These are phyloP conservation scores for Helicoverpa armigera DNA, from an alignment of 1,140 invertebrate genomes.

Conservation along the genomic window DNA sequence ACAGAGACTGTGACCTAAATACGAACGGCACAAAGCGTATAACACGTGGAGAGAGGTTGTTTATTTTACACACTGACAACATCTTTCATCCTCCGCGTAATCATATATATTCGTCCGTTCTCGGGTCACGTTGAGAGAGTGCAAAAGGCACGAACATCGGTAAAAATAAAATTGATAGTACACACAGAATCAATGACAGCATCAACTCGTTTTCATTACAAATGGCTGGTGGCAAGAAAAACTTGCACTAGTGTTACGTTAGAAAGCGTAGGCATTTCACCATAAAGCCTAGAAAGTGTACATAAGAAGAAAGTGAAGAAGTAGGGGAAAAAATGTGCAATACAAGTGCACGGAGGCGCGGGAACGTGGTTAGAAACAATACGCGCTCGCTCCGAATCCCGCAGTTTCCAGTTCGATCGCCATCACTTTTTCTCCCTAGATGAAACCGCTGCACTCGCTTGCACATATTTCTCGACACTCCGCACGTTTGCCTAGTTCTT, in stretches of 20 bases:
- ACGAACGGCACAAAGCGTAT: slow-evolving; percentile 66
- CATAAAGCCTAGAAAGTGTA: slow-evolving; percentile 85
- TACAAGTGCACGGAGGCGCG: slow-evolving; percentile 69
- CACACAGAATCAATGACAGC: slow-evolving; percentile 59
- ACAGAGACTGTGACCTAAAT: slow-evolving; percentile 78
- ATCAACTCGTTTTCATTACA: slow-evolving; percentile 83
- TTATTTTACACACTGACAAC: slow-evolving; percentile 39
- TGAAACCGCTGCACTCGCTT: slow-evolving; percentile 73
- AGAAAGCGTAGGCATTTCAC: slow-evolving; percentile 85
- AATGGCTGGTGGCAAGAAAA: slow-evolving; percentile 78
- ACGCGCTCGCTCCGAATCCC: slow-evolving; percentile 66
- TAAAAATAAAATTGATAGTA: slow-evolving; percentile 48
- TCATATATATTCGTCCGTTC: neutral
- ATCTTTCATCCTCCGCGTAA: slow-evolving; percentile 8
- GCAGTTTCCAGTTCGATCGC: slow-evolving; percentile 73
- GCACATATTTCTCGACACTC: slow-evolving; percentile 73
- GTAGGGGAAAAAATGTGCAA: slow-evolving; percentile 79
- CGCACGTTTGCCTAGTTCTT: slow-evolving; percentile 78
- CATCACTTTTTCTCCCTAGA: slow-evolving; percentile 80
- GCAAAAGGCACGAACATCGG: neutral
- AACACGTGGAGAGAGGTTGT: slow-evolving; percentile 29
- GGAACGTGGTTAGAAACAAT: slow-evolving; percentile 73
- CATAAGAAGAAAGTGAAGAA: slow-evolving; percentile 86
- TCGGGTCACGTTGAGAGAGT: slow-evolving; percentile 20
- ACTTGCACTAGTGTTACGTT: slow-evolving; percentile 84